These are phyloP conservation scores for Notospermus geniculatus DNA, from an alignment of 1,140 invertebrate species.

Conservation along the genomic window DNA sequence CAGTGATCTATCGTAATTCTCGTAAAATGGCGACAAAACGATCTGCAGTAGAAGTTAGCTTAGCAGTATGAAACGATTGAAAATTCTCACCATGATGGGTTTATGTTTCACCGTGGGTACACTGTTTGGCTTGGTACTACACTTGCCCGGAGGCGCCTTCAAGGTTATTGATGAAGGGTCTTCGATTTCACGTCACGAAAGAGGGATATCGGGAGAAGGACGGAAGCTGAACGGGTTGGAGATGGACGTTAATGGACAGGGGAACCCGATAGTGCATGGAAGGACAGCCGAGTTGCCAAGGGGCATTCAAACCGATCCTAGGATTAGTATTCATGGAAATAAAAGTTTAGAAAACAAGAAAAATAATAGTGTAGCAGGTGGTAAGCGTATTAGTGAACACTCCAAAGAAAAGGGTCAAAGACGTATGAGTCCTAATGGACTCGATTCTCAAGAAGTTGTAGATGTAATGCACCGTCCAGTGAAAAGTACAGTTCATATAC, in stretches of 20 bases:
- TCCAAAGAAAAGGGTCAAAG: too few relatives aligned
- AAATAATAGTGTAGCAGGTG: too few relatives aligned
- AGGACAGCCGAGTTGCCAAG: slow-evolving; percentile 7
- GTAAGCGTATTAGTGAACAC: too few relatives aligned
- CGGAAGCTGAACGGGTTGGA: neutral
- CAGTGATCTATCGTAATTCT: too few relatives aligned
- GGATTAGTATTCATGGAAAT: too few relatives aligned
- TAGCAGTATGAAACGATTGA: slow-evolving; percentile 3
- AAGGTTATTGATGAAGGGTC: slow-evolving; percentile 19
- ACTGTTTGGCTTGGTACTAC: slow-evolving; percentile 44
- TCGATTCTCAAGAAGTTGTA: neutral
- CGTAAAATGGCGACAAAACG: too few relatives aligned
- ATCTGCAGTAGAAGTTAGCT: too few relatives aligned
- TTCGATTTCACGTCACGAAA: slow-evolving; percentile 1
- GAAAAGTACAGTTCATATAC: neutral
- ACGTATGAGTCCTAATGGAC: too few relatives aligned
- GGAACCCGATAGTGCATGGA: slow-evolving; percentile 2
- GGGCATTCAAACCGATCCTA: neutral
- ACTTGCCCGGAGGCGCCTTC: slow-evolving; percentile 37
- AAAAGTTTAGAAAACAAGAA: too few relatives aligned
- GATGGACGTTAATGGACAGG: neutral
- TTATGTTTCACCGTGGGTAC: slow-evolving; percentile 45
- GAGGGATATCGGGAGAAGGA: slow-evolving; percentile 3
- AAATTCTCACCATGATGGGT: slow-evolving; percentile 34
- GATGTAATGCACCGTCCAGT: neutral